These are phyloP conservation scores for Vanessa atalanta DNA, from an alignment of 1,140 invertebrate species.

Conservation along the genomic window DNA sequence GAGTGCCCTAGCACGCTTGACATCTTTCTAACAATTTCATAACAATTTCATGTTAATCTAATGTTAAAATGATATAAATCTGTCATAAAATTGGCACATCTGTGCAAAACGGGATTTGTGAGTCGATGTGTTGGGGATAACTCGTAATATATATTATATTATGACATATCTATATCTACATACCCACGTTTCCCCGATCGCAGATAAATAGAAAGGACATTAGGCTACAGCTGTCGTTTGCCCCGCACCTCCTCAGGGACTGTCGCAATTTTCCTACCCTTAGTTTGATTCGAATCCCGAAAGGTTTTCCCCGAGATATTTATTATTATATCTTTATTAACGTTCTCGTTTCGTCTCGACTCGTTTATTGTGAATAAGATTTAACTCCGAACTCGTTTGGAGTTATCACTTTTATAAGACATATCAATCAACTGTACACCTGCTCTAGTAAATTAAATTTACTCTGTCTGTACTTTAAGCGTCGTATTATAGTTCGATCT, in stretches of 20 bases:
- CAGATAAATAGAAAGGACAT: conserved; percentile 77
- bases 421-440: not conserved
- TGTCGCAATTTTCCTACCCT: conserved; percentile 77
- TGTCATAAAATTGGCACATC: conserved; percentile 26
- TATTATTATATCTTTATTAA: conserved; percentile 81
- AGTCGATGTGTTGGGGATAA: conserved; percentile 20
- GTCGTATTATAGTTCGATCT: too few relatives aligned
- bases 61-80: conserved; percentile 22
- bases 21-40: not conserved
- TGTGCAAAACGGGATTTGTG: conserved; percentile 26
- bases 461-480: not conserved
- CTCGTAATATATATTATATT: conserved; percentile 56
- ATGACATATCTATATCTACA: conserved; percentile 61
- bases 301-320: conserved; percentile 73
- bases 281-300: conserved; percentile 73
- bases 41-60: conserved; percentile 5
- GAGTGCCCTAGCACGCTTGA: not conserved
- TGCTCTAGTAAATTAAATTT: not conserved
- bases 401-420: not conserved
- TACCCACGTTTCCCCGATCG: conserved; percentile 57
- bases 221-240: conserved; percentile 74
- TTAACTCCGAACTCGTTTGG: conserved; percentile 33
- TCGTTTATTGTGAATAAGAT: conserved; percentile 68
- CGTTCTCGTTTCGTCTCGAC: conserved; percentile 59
- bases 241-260: conserved; percentile 65